A percentile compares a stretch with the other conserved stretches of the same genome.
Evolutionary conservation across 1,140 invertebrate genomes (phyloP).

Genomic region (Belonocnema kinseyi): DNA sequence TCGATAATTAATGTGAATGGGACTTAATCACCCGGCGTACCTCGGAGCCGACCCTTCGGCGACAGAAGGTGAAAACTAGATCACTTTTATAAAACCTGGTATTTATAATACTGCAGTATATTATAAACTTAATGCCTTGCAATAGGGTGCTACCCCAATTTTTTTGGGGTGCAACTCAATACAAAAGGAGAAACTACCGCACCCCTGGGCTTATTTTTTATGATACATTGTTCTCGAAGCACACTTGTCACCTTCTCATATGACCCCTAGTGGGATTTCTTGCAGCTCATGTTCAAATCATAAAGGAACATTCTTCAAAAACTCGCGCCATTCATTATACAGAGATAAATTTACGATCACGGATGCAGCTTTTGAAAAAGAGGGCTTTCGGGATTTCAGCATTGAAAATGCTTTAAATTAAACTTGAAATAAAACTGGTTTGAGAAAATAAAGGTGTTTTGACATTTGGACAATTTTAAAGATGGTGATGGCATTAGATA

Average conservation of each 20-base stretch:
- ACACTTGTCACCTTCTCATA: no score
- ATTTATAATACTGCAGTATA: conserved; percentile 49
- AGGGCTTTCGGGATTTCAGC: no score
- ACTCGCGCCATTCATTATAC: conserved; percentile 3
- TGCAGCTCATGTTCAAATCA: conserved; percentile 27
- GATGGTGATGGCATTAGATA: no score
- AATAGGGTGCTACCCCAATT: conserved; percentile 30
- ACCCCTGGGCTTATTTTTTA: neutral
- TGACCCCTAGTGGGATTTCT: neutral
- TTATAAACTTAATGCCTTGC: conserved; percentile 39
- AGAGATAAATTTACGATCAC: no score
- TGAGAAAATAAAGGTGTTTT: no score
- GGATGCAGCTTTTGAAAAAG: no score
- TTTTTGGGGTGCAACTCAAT: neutral
- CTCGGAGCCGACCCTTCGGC: conserved; percentile 47
- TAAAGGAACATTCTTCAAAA: conserved; percentile 38
- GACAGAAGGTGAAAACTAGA: conserved; percentile 50
- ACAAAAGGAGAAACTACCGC: conserved; percentile 12
- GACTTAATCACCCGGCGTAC: conserved; percentile 42
- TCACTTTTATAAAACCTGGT: conserved; percentile 42
- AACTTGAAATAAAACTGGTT: no score
- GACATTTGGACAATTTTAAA: no score
- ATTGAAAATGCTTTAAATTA: no score
- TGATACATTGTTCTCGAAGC: no score
- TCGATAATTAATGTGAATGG: conserved; percentile 50